Evolutionary conservation across 2,797 vertebrate species (phyloP).

Genomic region (Sparus aurata): DNA sequence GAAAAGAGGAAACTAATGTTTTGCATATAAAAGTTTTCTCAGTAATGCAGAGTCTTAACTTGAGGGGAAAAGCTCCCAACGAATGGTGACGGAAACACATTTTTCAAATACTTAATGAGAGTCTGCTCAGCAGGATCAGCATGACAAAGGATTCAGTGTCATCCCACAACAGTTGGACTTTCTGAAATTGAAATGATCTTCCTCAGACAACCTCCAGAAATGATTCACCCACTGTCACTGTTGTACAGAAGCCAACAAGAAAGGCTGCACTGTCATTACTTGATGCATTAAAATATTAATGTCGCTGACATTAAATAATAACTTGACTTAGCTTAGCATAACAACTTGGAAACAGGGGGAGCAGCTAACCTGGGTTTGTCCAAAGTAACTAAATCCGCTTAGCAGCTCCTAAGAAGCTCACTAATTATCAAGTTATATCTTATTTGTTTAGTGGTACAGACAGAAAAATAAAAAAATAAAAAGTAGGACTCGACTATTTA

Average conservation of each 20-base stretch:
- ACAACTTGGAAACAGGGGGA: neutral
- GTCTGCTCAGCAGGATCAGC: slow-evolving; percentile 3
- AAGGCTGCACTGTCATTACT: neutral
- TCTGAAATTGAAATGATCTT: slow-evolving; percentile 18
- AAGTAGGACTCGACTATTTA: neutral
- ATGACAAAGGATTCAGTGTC: neutral
- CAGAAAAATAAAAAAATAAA: too few species aligned
- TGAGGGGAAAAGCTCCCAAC: slow-evolving; percentile 3
- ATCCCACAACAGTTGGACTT: neutral
- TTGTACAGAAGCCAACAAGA: neutral
- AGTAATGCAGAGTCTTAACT: slow-evolving; percentile 14
- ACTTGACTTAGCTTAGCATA: neutral
- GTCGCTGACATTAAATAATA: neutral
- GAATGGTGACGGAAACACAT: slow-evolving; percentile 7
- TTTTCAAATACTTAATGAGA: slow-evolving; percentile 17
- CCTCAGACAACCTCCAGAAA: neutral
- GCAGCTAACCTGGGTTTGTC: neutral
- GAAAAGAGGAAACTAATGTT: neutral
- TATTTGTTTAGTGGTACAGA: neutral
- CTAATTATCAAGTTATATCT: neutral
- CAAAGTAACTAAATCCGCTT: neutral
- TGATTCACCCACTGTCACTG: neutral
- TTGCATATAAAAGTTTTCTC: slow-evolving; percentile 26
- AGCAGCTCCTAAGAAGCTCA: neutral
- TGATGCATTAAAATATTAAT: neutral